Evolutionary conservation across 53 echinoderm and acorn worm genomes (phyloP), one percentile per base, ranked within the genome.

Genomic region (Antedon mediterranea): DNA sequence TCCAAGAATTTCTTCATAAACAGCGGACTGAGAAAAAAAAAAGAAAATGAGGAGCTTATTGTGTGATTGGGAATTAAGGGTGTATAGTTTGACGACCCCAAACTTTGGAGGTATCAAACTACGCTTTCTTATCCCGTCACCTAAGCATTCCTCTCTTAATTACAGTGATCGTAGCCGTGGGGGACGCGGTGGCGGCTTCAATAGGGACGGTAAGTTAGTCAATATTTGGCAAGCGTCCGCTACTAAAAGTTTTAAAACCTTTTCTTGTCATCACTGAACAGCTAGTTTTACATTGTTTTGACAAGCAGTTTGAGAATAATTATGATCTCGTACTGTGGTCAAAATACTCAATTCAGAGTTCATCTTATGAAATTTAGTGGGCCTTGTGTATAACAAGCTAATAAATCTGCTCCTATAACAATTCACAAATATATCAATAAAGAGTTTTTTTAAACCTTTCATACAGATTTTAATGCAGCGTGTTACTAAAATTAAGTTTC

Each of bases 111-210:
- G 57, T 15, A 26, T 57, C 57, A 57, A 11, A 57, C 57, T 57
- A 57, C 14, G 2, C 23, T 57, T 57, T 23, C 23, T 57, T 57
- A 23, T 8, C 57, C 57, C 57, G 18, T 57, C 57, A 11, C 57
- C 57, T 57, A 57, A 57, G 57, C 57, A 57, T 57, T 57, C 20
- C 41, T 11, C 7, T 57, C 57, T 57, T 57, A 57, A 57, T 57
- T 57, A 18, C 57, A 57, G 57, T 57, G 57, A 57, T 57, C 57
- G 90, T 88, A 86, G 88, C 71, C 84, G 90, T 74, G 81, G 86
- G 72, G 84, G 86, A 78, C 76, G 90, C 43, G 71, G 93, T 75
- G 93, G 93, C 79, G 90, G 90, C 83, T 88, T 82, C 90, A 90
- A 93, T 88, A 88, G 57, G 57, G 57, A 57, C 20, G 57, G 57